Evolutionary conservation across 2,888 invertebrate genomes (phyloP).

Genomic region (Lycophotia porphyrea): DNA sequence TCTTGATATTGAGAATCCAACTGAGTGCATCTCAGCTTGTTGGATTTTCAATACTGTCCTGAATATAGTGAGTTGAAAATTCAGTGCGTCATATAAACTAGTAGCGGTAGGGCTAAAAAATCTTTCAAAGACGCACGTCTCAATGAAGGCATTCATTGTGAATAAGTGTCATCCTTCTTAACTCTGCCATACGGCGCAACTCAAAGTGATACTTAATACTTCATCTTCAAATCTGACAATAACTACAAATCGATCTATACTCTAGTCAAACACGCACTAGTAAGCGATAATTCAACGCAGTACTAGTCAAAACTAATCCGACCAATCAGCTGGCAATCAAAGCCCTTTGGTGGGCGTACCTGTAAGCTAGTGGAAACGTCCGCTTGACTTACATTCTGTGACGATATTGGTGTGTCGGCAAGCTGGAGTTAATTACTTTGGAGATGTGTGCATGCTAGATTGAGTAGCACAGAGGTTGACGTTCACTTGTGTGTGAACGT

Average conservation of each 20-base stretch:
- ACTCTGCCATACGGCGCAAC: not conserved
- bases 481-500: not conserved
- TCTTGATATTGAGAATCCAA: not conserved
- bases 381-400: not conserved
- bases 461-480: too few species aligned
- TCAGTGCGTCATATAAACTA: not conserved
- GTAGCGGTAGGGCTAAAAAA: not conserved
- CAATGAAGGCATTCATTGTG: not conserved
- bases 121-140: not conserved
- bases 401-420: not conserved
- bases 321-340: conserved; percentile 14
- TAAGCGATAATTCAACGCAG: not conserved
- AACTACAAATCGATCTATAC: not conserved
- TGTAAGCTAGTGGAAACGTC: not conserved
- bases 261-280: not conserved
- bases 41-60: not conserved
- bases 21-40: not conserved
- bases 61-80: not conserved
- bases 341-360: not conserved
- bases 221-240: not conserved
- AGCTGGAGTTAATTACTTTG: not conserved
- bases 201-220: not conserved
- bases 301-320: not conserved
- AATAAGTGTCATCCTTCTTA: not conserved
- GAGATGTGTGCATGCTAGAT: not conserved